These are phyloP conservation scores for Heliconius himera DNA, from an alignment of 1,140 invertebrate species.

Conservation along the genomic window DNA sequence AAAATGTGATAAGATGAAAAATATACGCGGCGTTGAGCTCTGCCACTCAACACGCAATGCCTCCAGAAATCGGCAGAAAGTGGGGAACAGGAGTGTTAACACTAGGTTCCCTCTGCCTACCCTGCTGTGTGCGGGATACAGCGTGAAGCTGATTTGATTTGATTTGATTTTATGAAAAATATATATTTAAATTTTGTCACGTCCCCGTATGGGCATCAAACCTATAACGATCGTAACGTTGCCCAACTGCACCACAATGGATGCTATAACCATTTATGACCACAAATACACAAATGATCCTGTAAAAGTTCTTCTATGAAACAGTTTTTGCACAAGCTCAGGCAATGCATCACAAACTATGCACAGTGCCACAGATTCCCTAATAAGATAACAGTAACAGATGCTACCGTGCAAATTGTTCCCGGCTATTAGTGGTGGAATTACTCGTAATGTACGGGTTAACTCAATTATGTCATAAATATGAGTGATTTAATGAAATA, in stretches of 20 bases:
- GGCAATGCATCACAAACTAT: constrained; percentile 16
- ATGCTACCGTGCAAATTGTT: constrained; percentile 25
- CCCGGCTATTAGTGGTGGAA: constrained; percentile 20
- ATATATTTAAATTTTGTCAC: too few relatives aligned
- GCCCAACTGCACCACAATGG: background rate
- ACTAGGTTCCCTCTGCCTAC: too few relatives aligned
- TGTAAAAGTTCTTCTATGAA: background rate
- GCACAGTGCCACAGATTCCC: constrained; percentile 17
- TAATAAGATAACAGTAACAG: constrained; percentile 22
- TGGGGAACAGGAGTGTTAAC: too few relatives aligned
- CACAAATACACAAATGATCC: background rate
- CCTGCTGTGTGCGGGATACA: too few relatives aligned
- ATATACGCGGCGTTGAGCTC: too few relatives aligned
- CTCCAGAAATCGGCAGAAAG: too few relatives aligned
- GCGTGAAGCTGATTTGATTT: too few relatives aligned
- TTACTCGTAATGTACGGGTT: constrained; percentile 15
- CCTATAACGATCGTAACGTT: too few relatives aligned
- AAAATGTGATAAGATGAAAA: too few relatives aligned
- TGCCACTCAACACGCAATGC: too few relatives aligned
- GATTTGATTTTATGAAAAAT: too few relatives aligned
- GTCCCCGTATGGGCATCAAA: too few relatives aligned
- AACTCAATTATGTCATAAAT: constrained; percentile 2
- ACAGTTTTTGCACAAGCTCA: background rate
- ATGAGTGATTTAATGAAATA: background rate
- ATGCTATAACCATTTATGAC: background rate